phyloP scores from a whole-genome alignment of 2,113 vertebrate genomes.

The Pedionomus torquatus region DNA sequence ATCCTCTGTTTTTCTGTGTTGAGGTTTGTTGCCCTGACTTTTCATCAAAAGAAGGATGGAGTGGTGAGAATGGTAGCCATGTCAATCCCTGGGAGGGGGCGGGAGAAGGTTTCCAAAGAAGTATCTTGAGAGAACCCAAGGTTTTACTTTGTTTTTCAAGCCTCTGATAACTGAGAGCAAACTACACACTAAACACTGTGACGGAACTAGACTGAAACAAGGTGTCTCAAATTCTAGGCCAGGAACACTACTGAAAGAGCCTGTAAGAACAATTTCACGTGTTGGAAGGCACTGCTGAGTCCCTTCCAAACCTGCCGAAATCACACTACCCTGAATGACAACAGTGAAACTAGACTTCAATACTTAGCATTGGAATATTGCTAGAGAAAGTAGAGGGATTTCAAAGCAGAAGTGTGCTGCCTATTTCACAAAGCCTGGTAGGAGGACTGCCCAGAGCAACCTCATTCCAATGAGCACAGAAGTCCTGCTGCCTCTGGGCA shows the following conservation, averaged over 20 bases:
- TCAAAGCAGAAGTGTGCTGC: not conserved
- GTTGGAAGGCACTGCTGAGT: accelerated
- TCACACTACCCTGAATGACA: not conserved
- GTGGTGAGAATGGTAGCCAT: not conserved
- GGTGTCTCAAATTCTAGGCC: not conserved
- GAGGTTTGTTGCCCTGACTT: not conserved
- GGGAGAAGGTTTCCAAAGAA: not conserved
- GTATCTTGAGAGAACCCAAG: not conserved
- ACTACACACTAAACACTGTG: not conserved
- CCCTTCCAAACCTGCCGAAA: not conserved
- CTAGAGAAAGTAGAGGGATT: not conserved
- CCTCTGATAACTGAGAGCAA: not conserved
- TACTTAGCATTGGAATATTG: not conserved
- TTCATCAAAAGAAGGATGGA: not conserved
- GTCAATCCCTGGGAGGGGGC: not conserved
- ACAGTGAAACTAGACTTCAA: not conserved
- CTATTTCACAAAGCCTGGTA: not conserved
- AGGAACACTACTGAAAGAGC: not conserved
- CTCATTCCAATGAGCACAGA: not conserved
- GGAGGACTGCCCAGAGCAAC: not conserved
- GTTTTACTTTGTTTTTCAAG: not conserved
- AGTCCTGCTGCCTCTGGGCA: not conserved
- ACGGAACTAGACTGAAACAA: not conserved
- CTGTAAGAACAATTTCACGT: not conserved
- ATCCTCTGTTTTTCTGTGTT: not conserved